These are phyloP conservation scores for Pollachius pollachius DNA, from an alignment of 2,113 vertebrate genomes.

Conservation along the genomic window DNA sequence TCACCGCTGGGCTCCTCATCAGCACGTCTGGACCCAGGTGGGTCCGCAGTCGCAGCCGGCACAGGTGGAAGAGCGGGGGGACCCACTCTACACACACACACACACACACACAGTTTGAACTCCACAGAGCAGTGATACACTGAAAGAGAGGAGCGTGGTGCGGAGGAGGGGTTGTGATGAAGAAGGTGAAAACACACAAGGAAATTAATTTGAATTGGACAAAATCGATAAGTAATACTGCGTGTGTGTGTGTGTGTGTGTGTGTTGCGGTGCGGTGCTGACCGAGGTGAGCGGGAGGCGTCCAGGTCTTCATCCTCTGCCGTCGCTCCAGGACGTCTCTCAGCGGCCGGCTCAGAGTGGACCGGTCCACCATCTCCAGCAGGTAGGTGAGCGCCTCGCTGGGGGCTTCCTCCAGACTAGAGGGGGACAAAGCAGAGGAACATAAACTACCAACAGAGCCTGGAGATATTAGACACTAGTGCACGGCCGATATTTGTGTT, in stretches of 20 bases:
- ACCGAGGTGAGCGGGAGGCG: background rate
- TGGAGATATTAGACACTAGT: too few relatives aligned
- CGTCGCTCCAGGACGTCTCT: background rate
- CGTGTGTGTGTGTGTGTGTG: too few relatives aligned
- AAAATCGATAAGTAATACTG: too few relatives aligned
- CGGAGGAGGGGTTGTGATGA: too few relatives aligned
- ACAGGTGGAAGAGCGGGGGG: constrained; percentile 5
- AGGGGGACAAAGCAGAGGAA: background rate
- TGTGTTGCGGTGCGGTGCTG: background rate
- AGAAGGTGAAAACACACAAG: too few relatives aligned
- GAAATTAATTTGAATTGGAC: too few relatives aligned
- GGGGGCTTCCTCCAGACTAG: background rate
- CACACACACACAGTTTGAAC: background rate
- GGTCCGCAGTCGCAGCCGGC: background rate
- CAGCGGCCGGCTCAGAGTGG: background rate
- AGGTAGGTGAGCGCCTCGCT: background rate
- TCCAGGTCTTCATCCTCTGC: background rate
- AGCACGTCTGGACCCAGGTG: background rate
- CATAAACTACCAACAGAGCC: too few relatives aligned
- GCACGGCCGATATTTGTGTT: too few relatives aligned
- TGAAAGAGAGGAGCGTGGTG: too few relatives aligned
- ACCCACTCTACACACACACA: background rate
- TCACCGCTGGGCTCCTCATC: background rate
- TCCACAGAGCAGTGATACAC: too few relatives aligned
- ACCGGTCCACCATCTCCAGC: background rate